Base-by-base conservation (phyloP, 1,140 invertebrate genomes). In the Ceratoteleas bidentatus region DNA sequence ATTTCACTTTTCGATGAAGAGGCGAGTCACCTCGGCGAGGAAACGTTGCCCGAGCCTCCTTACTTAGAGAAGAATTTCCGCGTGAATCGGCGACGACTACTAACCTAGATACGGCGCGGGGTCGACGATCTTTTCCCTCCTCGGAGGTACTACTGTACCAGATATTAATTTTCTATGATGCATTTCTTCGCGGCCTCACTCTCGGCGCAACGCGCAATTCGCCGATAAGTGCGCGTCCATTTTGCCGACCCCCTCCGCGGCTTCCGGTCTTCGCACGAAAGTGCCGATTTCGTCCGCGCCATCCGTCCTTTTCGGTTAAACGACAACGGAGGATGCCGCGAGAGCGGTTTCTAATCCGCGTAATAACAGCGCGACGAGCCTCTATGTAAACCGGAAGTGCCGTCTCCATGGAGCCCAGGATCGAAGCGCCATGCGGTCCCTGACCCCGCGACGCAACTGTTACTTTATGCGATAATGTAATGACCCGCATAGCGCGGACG, bases 31-130 rank as follows among this genome's bases (percentile, higher is more conserved):
- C 84, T 84, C 69, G 62, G 15, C 73, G 52, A 76, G 56, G 65
- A 74, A 83, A 58, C 68, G 38, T 72, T 72, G 40, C 70, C 61
- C 61, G 65, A 56, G 75, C 32, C 65, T 83, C 53, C 70, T 77
- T 85, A 78, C 74, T 80, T 86, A 86, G 85, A 85, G 84, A 88
- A 88, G 85, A 88, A 90, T 91, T 91, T 90, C 86, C 90, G 85
- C 86, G 87, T 87, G 88, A 91, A 91, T 91, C 90, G 88, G 84
- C 89, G 86, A 89, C 88, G 89, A 90, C 90, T 91, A 91, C 90
- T 91, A 91, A 91, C 90, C 90, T 88, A 91, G 90, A 91, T 91
- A 90, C 87, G 87, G 83, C 58, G 76, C 88, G 87, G 76, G 90
- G 90, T 91, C 90, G 88, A 89, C 85, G 90, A 91, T 91, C 90